Percentiles rank a stretch among this genome's conserved stretches.
Evolutionary conservation across 2,797 vertebrate genomes (phyloP).

Genomic region (Anniella stebbinsi): DNA sequence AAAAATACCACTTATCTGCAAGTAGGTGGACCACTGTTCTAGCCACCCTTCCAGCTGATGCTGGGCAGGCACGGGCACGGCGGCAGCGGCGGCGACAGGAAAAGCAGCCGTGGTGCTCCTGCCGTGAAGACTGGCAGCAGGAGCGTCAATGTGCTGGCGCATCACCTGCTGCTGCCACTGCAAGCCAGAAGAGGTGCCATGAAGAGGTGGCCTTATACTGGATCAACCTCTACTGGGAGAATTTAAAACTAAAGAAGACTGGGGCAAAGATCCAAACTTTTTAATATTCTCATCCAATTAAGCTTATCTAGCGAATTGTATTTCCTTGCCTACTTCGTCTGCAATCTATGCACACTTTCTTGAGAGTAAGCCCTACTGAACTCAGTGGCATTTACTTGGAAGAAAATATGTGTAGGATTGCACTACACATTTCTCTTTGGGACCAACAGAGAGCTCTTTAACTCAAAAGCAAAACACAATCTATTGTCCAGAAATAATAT

Average conservation of each 20-base stretch:
- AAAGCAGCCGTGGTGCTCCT: too few species aligned
- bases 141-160: too few species aligned
- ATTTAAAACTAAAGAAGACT: background rate
- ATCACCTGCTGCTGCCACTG: too few species aligned
- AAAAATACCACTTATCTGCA: too few species aligned
- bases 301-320: background rate
- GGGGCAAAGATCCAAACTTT: background rate
- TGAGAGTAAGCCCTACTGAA: background rate
- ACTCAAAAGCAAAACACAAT: conserved; percentile 76
- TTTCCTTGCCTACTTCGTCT: background rate
- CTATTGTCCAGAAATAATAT: conserved; percentile 80
- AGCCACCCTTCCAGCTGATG: too few species aligned
- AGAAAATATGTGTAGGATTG: background rate
- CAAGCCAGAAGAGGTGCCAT: too few species aligned
- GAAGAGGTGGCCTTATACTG: too few species aligned
- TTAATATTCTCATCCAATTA: background rate
- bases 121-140: too few species aligned
- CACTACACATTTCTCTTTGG: background rate
- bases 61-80: too few species aligned
- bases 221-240: background rate
- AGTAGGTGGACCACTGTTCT: too few species aligned
- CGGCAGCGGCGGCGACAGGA: too few species aligned
- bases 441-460: background rate
- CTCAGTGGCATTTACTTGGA: background rate
- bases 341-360: background rate